Conservation (phyloP, 2,797 vertebrate species). For the Oryzias dopingdopingensis region DNA sequence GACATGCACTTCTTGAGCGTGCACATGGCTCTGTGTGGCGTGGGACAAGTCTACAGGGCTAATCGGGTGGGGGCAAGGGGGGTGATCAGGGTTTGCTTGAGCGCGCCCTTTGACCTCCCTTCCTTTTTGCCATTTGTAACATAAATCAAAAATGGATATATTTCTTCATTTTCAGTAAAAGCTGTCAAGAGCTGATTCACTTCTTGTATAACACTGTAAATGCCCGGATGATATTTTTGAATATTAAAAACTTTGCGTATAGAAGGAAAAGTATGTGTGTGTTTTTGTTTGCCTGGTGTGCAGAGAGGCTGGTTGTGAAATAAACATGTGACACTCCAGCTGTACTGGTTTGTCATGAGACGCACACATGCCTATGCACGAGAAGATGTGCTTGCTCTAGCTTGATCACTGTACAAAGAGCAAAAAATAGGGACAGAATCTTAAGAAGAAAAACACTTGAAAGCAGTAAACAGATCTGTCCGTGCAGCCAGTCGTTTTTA, state of each 20-base stretch:
- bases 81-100: conserved; percentile 59
- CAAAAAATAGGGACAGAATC: too few relatives aligned
- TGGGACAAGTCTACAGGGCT: conserved; percentile 51
- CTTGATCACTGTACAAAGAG: conserved; percentile 15
- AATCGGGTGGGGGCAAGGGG: conserved; percentile 21
- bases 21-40: conserved; percentile 30
- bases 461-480: too few relatives aligned
- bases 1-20: conserved; percentile 33
- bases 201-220: conserved; percentile 82
- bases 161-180: conserved; percentile 84
- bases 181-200: conserved; percentile 72
- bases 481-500: conserved; percentile 4
- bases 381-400: conserved; percentile 19
- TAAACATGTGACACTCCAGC: conserved; percentile 6
- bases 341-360: background rate
- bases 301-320: background rate
- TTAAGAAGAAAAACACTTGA: too few relatives aligned
- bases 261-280: conserved; percentile 14
- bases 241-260: conserved; percentile 73
- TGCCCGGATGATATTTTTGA: conserved; percentile 83
- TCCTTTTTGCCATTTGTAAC: conserved; percentile 70
- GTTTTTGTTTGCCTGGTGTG: conserved; percentile 15
- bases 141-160: conserved; percentile 73
- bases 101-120: conserved; percentile 46
- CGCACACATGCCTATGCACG: conserved; percentile 13